Evolutionary conservation across 2,797 vertebrate species (phyloP), one percentile per base, ranked within the genome.

Genomic region (Pitangus sulphuratus): DNA sequence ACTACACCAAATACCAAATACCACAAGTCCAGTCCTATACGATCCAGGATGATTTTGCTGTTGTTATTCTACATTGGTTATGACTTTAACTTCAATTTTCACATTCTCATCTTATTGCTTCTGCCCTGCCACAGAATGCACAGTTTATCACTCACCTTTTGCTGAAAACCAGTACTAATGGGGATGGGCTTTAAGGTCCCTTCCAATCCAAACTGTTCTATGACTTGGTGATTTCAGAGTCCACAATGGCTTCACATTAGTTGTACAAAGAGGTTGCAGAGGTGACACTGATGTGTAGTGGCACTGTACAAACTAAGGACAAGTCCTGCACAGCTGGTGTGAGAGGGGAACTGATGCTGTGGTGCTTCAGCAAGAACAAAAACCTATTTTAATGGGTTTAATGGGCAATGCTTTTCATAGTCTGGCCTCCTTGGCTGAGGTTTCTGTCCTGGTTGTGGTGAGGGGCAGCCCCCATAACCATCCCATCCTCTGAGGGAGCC

Each of bases 41-140:
- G 0, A 48, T 18, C 26, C 37, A 7, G 15, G 9, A n/a, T 0
- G 1, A 20, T 48, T 58, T 64, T 22, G 16, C 24, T 44, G 44
- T 30, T 62, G 17, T 44, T 61, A 44, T 56, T 50, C 33, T 12
- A 11, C 20, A 11, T 11, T 24, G 20, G 44, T 60, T 71, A 9
- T n/a, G 35, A 53, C 60, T 84, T 44, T 66, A 11, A 22, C 13
- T 80, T 25, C 44, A 15, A 24, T 60, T 71, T 57, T 35, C 53
- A 31, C 20, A 7, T 24, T 54, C 47, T 25, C 13, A 25, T 76
- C 40, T 30, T 60, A 39, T 18, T 39, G 11, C 25, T 60, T 60
- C 35, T 60, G 37, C 42, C 40, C 45, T 39, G 50, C 75, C 35
- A 25, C 51, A 31, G 39, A 60, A 45, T 18, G 31, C 31, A 35